phyloP scores from a whole-genome alignment of 2,797 vertebrate genomes.

The Pelodytes ibericus region DNA sequence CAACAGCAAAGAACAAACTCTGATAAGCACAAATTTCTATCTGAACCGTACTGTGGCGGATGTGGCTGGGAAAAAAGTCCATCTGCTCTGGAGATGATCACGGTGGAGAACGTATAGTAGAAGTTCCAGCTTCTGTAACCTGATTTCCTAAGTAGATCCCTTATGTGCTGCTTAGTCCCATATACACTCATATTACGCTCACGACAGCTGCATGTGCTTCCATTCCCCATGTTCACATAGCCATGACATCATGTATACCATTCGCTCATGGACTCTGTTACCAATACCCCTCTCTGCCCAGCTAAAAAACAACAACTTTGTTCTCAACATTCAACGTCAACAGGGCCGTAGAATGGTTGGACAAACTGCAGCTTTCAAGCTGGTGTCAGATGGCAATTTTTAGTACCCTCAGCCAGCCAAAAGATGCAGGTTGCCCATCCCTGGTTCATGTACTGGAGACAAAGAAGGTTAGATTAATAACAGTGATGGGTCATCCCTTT shows the following conservation, averaged over 20 bases:
- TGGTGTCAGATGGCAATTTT: neutral
- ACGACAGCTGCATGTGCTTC: constrained; percentile 61
- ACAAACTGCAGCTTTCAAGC: neutral
- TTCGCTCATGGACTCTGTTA: constrained; percentile 20
- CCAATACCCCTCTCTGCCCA: neutral
- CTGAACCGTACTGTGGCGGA: constrained; percentile 52
- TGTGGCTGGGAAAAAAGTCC: constrained; percentile 58
- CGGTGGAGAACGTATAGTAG: constrained; percentile 39
- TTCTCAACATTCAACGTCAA: neutral
- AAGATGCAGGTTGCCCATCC: neutral
- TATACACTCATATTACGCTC: constrained; percentile 26
- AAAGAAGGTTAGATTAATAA: neutral
- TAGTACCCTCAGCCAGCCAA: neutral
- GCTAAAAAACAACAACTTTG: neutral
- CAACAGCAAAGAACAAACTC: constrained; percentile 30
- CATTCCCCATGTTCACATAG: constrained; percentile 58
- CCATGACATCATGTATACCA: constrained; percentile 60
- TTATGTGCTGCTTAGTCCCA: constrained; percentile 41
- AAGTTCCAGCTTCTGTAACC: constrained; percentile 19
- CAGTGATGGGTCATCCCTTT: constrained; percentile 29
- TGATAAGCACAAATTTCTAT: constrained; percentile 56
- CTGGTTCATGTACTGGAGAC: constrained; percentile 21
- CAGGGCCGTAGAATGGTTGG: neutral
- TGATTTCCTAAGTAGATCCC: constrained; percentile 42
- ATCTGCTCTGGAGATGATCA: constrained; percentile 27